A percentile compares a stretch with the other conserved stretches of the same genome.
phyloP scores from a whole-genome alignment of 2,113 vertebrate species.

The Hippoglossus stenolepis region DNA sequence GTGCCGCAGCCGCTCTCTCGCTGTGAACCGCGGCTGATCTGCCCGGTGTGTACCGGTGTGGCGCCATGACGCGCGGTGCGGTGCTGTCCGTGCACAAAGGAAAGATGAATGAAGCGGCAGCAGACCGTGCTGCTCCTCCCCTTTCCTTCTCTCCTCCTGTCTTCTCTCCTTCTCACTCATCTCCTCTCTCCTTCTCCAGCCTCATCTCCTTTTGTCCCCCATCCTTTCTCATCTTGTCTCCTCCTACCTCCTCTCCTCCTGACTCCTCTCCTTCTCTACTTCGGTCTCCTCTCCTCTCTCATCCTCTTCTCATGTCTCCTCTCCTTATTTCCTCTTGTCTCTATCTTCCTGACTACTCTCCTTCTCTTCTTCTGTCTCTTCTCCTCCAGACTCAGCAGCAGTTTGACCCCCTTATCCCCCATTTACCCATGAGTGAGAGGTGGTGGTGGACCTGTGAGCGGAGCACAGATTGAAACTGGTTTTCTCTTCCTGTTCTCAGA shows the following conservation, averaged over 20 bases:
- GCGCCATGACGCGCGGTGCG: constrained; percentile 28
- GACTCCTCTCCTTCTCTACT: too few species aligned
- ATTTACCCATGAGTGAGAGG: too few species aligned
- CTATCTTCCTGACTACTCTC: too few species aligned
- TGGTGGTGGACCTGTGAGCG: too few species aligned
- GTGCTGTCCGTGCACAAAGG: neutral
- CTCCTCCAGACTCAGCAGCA: neutral
- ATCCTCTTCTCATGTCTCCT: neutral
- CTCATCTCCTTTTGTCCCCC: neutral
- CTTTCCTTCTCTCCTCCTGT: neutral
- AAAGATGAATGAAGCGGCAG: neutral
- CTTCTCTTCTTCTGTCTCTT: neutral
- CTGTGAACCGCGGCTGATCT: neutral
- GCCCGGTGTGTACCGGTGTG: neutral
- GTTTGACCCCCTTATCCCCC: too few species aligned
- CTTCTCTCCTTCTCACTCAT: neutral
- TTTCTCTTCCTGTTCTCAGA: too few species aligned
- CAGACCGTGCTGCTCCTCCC: neutral
- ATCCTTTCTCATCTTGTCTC: too few species aligned
- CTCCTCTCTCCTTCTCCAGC: too few species aligned
- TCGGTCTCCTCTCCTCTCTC: neutral
- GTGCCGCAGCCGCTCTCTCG: neutral
- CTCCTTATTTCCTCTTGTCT: neutral
- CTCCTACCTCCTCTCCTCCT: too few species aligned
- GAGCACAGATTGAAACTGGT: too few species aligned